Base-by-base conservation (phyloP, 2,797 vertebrate species). In the Octomys mimax region DNA sequence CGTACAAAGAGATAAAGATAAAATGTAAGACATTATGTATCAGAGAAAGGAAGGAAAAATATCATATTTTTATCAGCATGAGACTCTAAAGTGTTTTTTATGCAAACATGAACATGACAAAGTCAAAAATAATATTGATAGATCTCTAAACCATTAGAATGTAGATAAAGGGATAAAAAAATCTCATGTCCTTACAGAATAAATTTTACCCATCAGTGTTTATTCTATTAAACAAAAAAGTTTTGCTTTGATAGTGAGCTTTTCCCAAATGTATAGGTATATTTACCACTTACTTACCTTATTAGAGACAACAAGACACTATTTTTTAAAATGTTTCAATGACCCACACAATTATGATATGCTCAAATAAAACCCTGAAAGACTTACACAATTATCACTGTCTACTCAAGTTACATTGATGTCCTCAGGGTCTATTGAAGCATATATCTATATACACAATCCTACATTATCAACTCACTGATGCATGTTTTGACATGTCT, bases 21-120 rank as follows among this genome's bases (percentile, higher is more conserved):
- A 95, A 96, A 89, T 79, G 54, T 94, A 88, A 97, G 97, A 87
- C 4, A 83, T 92, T 89, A 75, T 11, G 78, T 77, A 94, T 57
- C 91, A 81, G 75, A 93, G 49, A 87, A 89, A 94, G 14, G 19
- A 93, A 95, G 91, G 42, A 70, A 94, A 96, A 92, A 70, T 39
- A 82, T 84, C 92, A 6, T 94, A 59, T 95, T 93, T 97, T 92
- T 89, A 96, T 86, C 89, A 93, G 2, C 62, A 73, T 93, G 89
- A 62, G 71, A 89, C 16, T 77, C 39, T 24, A 49, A 16, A 92
- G 26, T 82, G 28, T 39, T 94, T 92, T 91, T 96, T 83, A 87
- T 62, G n/a, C 85, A 96, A 94, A 71, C 22, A 49, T 66, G 33
- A 95, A 49, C 49, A 64, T 75, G 10, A 94, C 31, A 89, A 89